Evolutionary conservation across 2,797 vertebrate species (phyloP).

Genomic region (Eurystomus glaucurus): DNA sequence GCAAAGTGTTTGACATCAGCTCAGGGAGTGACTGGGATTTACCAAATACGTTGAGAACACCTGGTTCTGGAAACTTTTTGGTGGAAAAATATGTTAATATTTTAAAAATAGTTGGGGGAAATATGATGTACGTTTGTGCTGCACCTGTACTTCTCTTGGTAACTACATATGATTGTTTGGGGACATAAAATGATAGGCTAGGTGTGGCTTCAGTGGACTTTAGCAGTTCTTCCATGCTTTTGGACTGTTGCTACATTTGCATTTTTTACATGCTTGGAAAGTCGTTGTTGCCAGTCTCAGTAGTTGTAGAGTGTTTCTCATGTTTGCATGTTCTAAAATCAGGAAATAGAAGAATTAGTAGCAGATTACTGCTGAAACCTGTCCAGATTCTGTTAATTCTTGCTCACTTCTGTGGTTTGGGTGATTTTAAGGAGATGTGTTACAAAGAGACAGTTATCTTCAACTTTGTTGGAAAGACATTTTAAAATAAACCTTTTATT

Average conservation of each 20-base stretch:
- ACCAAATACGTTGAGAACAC: not conserved
- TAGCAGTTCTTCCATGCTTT: not conserved
- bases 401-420: rapidly evolving
- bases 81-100: not conserved
- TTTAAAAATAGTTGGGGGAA: not conserved
- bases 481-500: not conserved
- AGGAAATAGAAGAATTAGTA: not conserved
- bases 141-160: not conserved
- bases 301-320: not conserved
- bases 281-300: rapidly evolving
- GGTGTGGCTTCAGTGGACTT: not conserved
- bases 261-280: not conserved
- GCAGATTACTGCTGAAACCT: not conserved
- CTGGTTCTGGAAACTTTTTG: not conserved
- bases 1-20: not conserved
- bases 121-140: not conserved
- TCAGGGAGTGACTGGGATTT: not conserved
- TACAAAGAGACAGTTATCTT: not conserved
- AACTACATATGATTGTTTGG: not conserved
- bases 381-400: not conserved
- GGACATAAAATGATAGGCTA: not conserved
- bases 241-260: not conserved
- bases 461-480: not conserved
- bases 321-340: not conserved
- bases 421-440: not conserved